Evolutionary conservation across 2,797 vertebrate genomes (phyloP), one percentile per base, ranked within the genome.

Genomic region (Ctenopoma kingsleyae): DNA sequence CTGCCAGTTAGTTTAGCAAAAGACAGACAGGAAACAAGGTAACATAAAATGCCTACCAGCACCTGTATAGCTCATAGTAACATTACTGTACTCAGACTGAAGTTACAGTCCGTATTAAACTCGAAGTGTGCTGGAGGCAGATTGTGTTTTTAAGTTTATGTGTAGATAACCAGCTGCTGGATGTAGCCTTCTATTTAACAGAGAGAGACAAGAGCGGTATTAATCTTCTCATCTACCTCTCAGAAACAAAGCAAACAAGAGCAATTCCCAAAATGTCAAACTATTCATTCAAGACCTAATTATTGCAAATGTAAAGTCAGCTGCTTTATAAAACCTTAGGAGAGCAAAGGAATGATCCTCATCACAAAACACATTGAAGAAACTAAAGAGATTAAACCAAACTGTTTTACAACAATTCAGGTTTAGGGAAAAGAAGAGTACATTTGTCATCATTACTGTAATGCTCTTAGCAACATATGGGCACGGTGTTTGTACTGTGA

Each of bases 361-460:
- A 38, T 27, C 15, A 0, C 19, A 59, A 11, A 47, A 23, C n/a
- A 46, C 38, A 25, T 13, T 9, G 7, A 52, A 41, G 41, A 22
- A 41, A 9, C 30, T 30, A 30, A 30, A 30, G 30, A 30, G 30
- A 1, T 30, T 2, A 30, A 30, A 30, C 30, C 8, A 30, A 30
- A 30, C 30, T 1, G 30, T 7, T 30, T 23, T 11, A 38, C 44
- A 32, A 35, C 38, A 46, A 43, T 15, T 27, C 1, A 15, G 12
- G 2, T 6, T 19, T 3, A 38, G 12, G 8, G 40, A 15, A 58
- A 46, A 48, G 5, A 8, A 16, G 52, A 44, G 17, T 2, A 8
- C 15, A 48, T 67, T 40, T 64, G 22, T 66, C 32, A 59, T 63
- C 54, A n/a, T 48, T 53, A 43, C 44, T 49, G 44, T 46, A 16